These are phyloP conservation scores for Oegoconia quadripuncta DNA, from an alignment of 2,888 invertebrate species.

Conservation along the genomic window DNA sequence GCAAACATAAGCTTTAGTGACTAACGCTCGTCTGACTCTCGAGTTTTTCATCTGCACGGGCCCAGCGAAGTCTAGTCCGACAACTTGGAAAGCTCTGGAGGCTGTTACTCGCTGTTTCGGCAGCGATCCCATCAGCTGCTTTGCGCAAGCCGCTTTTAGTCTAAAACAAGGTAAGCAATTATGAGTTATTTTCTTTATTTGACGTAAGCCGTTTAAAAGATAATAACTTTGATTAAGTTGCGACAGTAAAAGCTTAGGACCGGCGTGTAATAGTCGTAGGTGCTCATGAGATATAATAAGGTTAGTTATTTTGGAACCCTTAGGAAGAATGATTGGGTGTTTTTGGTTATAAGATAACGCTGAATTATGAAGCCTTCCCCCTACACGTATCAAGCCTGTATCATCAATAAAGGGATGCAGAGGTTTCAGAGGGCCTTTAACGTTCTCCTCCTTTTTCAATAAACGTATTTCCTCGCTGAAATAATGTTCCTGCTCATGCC, in stretches of 20 bases:
- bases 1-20: conserved; percentile 5
- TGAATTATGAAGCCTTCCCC: conserved; percentile 18
- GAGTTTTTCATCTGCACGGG: background rate
- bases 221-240: conserved; percentile 11
- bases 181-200: conserved; percentile 7
- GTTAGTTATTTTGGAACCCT: conserved; percentile 10
- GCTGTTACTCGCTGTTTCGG: too few species aligned
- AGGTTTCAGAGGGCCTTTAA: conserved; percentile 12
- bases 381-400: conserved; percentile 15
- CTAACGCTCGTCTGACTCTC: background rate
- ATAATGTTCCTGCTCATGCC: conserved; percentile 16
- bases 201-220: background rate
- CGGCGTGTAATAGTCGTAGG: conserved; percentile 15
- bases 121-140: too few species aligned
- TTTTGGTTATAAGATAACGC: conserved; percentile 11
- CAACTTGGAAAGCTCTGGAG: too few species aligned
- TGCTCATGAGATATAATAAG: conserved; percentile 19
- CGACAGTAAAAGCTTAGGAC: conserved; percentile 8
- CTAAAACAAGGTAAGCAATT: conserved; percentile 11
- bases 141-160: conserved; percentile 2
- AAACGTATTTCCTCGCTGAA: conserved; percentile 13
- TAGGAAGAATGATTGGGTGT: conserved; percentile 20
- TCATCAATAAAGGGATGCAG: conserved; percentile 21
- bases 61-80: too few species aligned
- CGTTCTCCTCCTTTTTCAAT: conserved; percentile 3